Evolutionary conservation across 2,113 vertebrate species (phyloP), one percentile per base, ranked within the genome.

Genomic region (Carettochelys insculpta): DNA sequence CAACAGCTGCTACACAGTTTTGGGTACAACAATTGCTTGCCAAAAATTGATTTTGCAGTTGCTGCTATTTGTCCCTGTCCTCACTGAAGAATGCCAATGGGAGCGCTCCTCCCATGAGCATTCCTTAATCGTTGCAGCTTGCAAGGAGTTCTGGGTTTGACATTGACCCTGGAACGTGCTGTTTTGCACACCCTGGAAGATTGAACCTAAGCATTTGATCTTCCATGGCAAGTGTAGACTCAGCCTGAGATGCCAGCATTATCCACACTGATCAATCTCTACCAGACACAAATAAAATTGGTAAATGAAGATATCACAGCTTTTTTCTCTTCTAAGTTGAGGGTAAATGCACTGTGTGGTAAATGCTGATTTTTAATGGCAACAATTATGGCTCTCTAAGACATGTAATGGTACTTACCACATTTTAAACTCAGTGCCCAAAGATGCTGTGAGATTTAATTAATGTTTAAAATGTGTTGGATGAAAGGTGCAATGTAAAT

Each of bases 401-500:
- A 13, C 54, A 43, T 82, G 27, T 76, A 38, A 53, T 83, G 38
- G 20, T 68, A 68, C 90, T 95, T 88, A 68, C 47, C 85, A 13
- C 88, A 34, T 29, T 92, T 85, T 82, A 54, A 48, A 52, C 91
- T 87, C 89, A 94, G 71, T 54, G 56, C 87, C 58, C 24, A 78
- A 54, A 80, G 93, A 43, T 71, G 34, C 71, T 84, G 13, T 81
- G 91, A 88, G 82, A 75, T 90, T 96, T 91, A 89, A 54, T 83
- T 86, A 0, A 0, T 90, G 54, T 84, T 93, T 92, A 76, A 94
- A 95, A 88, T 80, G 34, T 47, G 43, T 71, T 87, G 76, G 58
- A 82, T 92, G 76, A 84, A 95, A 89, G 76, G 17, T 92, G 87
- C 51, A 54, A 24, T 82, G 58, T 89, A 94, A 93, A 95, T 92